Evolutionary conservation across 2,888 invertebrate species (phyloP), one percentile per base, ranked within the genome.

Genomic region (Stenoptilia bipunctidactyla): DNA sequence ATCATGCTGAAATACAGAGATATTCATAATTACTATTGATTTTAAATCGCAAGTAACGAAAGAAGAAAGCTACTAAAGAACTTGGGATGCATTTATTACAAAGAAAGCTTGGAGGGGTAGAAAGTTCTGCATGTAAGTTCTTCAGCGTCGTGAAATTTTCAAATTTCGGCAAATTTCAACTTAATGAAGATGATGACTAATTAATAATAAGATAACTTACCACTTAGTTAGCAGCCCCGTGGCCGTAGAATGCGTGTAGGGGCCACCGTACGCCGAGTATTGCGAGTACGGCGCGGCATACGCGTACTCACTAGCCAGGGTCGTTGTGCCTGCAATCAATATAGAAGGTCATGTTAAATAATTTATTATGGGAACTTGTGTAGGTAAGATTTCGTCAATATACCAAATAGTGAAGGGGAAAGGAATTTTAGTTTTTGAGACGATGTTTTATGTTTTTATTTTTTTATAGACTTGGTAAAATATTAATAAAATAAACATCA

Each of bases 211-310:
- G n/a, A 39, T 33, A 45, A 65, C 85, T 70, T 62, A 85, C 86
- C 87, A 88, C 87, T 87, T 87, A 70, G 87, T 83, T 58, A 88
- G 80, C 50, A 88, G 63, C 38, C 87, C 87, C 41, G 87, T 84
- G 47, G 86, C 80, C 5, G 86, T 76, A 5, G 84, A 77, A 51
- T 85, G 82, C 38, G 86, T 76, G 62, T 83, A 83, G 2, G 82
- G 80, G 0, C 66, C 76, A 1, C 80, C 80, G 53, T 85, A 85
- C 4, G 84, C 82, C 8, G 84, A 82, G 58, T 83, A 83, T 46
- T 84, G 85, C 1, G 83, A 73, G 65, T 90, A 90, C 3, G 88
- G 86, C 10, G 92, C 88, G 44, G 91, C 88, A 49, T 83, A 83
- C 42, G 91, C 90, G 68, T 92, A 92, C 63, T 92, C 83, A 52